These are phyloP conservation scores for Dynastes grantii DNA, from an alignment of 2,888 invertebrate genomes.

Conservation along the genomic window DNA sequence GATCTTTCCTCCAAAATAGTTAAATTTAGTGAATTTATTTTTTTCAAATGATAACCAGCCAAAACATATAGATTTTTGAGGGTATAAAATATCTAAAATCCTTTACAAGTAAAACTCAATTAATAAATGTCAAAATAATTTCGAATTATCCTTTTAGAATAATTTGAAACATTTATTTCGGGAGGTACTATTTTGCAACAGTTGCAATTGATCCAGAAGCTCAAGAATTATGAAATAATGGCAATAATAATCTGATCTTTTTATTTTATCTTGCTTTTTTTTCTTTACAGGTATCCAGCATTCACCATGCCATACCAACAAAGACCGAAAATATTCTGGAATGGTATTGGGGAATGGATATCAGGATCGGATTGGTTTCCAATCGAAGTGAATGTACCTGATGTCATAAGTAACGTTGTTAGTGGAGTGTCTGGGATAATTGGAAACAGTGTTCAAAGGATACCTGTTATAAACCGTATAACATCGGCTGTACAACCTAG, in stretches of 20 bases:
- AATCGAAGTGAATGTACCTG: constrained; percentile 78
- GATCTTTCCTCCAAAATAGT: too few relatives aligned
- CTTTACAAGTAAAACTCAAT: too few relatives aligned
- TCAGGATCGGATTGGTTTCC: constrained; percentile 75
- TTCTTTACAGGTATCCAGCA: constrained; percentile 30
- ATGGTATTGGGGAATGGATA: constrained; percentile 67
- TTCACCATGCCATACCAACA: neutral
- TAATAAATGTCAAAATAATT: too few relatives aligned
- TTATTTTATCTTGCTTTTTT: neutral
- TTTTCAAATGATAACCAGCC: too few relatives aligned
- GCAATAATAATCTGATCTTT: neutral
- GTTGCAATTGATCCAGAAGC: neutral
- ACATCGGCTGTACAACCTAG: constrained; percentile 53
- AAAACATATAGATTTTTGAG: too few relatives aligned
- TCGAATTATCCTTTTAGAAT: too few relatives aligned
- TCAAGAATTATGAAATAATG: neutral
- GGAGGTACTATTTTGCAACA: too few relatives aligned
- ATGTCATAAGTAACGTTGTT: constrained; percentile 69
- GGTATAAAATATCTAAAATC: too few relatives aligned
- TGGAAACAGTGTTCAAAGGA: constrained; percentile 53
- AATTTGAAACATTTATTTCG: too few relatives aligned
- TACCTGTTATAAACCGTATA: constrained; percentile 57
- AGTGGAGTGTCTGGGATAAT: constrained; percentile 52
- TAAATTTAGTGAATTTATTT: too few relatives aligned
- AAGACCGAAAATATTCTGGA: constrained; percentile 41